Evolutionary conservation across 2,797 vertebrate genomes (phyloP).

Genomic region (Balearica regulorum): DNA sequence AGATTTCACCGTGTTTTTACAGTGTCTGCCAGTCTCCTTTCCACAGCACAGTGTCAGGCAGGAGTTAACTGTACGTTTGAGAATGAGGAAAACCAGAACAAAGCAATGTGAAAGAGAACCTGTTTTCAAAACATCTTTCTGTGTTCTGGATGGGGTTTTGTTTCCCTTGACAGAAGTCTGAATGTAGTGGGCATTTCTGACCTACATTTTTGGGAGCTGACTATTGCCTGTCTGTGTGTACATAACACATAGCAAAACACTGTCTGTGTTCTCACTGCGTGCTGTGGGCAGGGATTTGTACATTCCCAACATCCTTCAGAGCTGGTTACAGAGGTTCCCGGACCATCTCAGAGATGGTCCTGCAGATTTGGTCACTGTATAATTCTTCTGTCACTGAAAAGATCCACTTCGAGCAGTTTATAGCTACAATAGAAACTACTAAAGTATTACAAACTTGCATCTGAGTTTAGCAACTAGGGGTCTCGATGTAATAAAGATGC

Average conservation of each 20-base stretch:
- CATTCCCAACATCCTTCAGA: background rate
- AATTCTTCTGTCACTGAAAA: background rate
- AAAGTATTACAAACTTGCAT: background rate
- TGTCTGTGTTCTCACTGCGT: background rate
- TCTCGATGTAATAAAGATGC: too few relatives aligned
- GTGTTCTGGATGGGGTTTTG: background rate
- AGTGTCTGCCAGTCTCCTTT: background rate
- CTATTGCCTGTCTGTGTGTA: background rate
- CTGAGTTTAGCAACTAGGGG: background rate
- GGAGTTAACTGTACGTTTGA: background rate
- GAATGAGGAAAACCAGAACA: background rate
- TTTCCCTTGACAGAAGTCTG: background rate
- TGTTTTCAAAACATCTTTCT: background rate
- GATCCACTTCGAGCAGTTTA: background rate
- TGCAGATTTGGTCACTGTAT: background rate
- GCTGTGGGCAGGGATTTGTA: background rate
- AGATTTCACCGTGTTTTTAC: background rate
- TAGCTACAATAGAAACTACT: background rate
- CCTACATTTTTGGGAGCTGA: background rate
- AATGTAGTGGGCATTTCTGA: background rate
- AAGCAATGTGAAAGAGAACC: background rate
- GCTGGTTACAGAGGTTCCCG: background rate
- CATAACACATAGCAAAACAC: background rate
- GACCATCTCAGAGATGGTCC: background rate
- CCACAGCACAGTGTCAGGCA: background rate